Base-by-base conservation (phyloP, 1,140 invertebrate genomes). In the Ctenoplectra terminalis region DNA sequence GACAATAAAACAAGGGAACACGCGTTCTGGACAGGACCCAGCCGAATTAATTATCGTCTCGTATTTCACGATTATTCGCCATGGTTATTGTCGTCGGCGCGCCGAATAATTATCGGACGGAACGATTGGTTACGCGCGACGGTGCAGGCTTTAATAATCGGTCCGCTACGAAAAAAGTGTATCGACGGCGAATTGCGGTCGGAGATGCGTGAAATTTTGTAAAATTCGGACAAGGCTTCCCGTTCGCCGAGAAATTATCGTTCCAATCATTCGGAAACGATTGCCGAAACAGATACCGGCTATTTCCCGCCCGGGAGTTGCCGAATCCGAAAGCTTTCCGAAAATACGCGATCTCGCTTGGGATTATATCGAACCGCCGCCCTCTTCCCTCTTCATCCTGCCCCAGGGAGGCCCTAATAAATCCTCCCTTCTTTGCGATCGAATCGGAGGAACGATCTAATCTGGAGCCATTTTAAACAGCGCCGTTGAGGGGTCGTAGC, bases 1-100 rank as follows among this genome's bases (percentile, higher is more conserved):
- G 66, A 48, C 20, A 31, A 67, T 31, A 31, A 48, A 48, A 67
- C 8, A 6, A 3, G 17, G 29, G 9, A 23, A 67, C 40, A 1
- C 26, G 31, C 1, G 60, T n/a, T n/a, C 23, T 63, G 26, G 20
- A 56, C 15, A 37, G 34, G 60, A 9, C 11, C 4, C 34, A 7
- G 23, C 9, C 60, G 20, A 71, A 79, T 72, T 60, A 79, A 79
- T 72, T 72, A 50, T 71, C 56, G 43, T 40, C 5, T n/a, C 31
- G 31, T 37, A 20, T 37, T 79, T 61, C 46, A n/a, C 31, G 56
- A n/a, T n/a, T n/a, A n/a, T n/a, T n/a, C n/a, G n/a, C n/a, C n/a
- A n/a, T n/a, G n/a, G 54, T 61, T 79, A 79, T 61, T 60, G 52
- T 58, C 26, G 75, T n/a, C 15, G 9, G 46, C 60, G n/a, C 20